Conservation (phyloP, 2,888 invertebrate genomes). For the Melolontha melolontha region DNA sequence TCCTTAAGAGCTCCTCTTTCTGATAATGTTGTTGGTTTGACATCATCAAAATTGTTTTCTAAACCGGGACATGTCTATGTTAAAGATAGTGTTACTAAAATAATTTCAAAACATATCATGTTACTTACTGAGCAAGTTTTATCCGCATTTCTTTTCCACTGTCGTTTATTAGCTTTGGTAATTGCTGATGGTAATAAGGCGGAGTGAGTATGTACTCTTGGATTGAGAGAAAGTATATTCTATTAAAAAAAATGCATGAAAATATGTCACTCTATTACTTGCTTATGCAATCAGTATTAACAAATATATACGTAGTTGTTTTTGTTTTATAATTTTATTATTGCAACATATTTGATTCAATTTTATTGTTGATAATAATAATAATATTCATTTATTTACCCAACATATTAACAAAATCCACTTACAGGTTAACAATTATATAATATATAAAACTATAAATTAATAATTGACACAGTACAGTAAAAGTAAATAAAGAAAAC, state of each 20-base stretch:
- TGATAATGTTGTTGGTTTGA: slow-evolving; percentile 96
- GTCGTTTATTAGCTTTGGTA: slow-evolving; percentile 89
- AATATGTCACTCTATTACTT: too few relatives aligned
- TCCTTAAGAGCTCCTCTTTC: slow-evolving; percentile 94
- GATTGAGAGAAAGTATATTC: slow-evolving; percentile 90
- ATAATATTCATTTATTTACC: too few relatives aligned
- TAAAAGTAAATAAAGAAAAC: too few relatives aligned
- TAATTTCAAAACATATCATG: slow-evolving; percentile 1
- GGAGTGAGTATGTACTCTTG: slow-evolving; percentile 81
- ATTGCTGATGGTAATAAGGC: slow-evolving; percentile 84
- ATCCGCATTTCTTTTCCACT: slow-evolving; percentile 95
- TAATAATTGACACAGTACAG: too few relatives aligned
- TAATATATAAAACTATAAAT: too few relatives aligned
- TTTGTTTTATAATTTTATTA: too few relatives aligned
- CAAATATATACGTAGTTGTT: too few relatives aligned
- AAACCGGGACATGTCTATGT: slow-evolving; percentile 76
- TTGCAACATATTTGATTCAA: too few relatives aligned
- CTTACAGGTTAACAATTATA: too few relatives aligned
- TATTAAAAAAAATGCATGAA: slow-evolving; percentile 61
- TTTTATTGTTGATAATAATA: too few relatives aligned
- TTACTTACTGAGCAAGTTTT: slow-evolving; percentile 84
- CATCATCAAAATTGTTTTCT: slow-evolving; percentile 93
- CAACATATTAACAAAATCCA: too few relatives aligned
- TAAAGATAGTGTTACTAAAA: slow-evolving; percentile 29
- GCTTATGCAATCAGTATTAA: too few relatives aligned